Base-by-base conservation (phyloP, 1,140 invertebrate genomes). In the Drosophila jambulina region DNA sequence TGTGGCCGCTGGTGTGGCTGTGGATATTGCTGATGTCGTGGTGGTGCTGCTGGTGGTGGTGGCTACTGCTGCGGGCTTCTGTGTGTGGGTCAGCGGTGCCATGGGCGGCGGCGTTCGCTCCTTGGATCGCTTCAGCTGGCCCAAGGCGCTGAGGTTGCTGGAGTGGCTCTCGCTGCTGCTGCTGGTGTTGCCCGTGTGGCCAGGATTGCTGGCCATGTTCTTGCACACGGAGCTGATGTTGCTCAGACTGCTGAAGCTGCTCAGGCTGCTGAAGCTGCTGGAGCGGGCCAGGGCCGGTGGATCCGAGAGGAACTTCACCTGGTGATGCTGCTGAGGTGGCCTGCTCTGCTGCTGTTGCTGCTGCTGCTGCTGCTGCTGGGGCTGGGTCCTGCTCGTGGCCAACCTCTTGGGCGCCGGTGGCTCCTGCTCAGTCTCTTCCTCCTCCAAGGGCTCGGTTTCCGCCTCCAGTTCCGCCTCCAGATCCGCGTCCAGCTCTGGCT, bases 231-330 rank as follows among this genome's bases (percentile, higher is more conserved):
- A 62, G 59, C 82, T 85, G n/a, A 72, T 77, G 46, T 77, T 80
- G 78, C 75, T 75, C 32, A 78, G 34, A 42, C 64, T 82, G 51
- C 81, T 83, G 58, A 83, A 74, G 68, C 75, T 85, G 62, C 77
- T 78, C 29, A 87, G 53, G 27, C 85, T 80, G 65, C 84, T 81
- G 19, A 88, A 84, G 65, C 81, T 90, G 62, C 84, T 59, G n/a
- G 84, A 77, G 3, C 84, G 77, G 9, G 85, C 84, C 68, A 87
- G 38, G 23, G 84, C 83, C 12, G 83, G 83, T 8, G 83, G 83
- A 48, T 87, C 83, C 9, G 83, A 80, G 38, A 88, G 79, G 58
- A 70, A 87, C 62, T 87, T 86, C 2, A 58, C 23, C n/a, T 82
- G 79, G 23, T 56, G 53, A 3, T 56, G 53, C 5, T 63, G 65